These are phyloP conservation scores for Campoplex nolae DNA, from an alignment of 2,888 invertebrate genomes.

Conservation along the genomic window DNA sequence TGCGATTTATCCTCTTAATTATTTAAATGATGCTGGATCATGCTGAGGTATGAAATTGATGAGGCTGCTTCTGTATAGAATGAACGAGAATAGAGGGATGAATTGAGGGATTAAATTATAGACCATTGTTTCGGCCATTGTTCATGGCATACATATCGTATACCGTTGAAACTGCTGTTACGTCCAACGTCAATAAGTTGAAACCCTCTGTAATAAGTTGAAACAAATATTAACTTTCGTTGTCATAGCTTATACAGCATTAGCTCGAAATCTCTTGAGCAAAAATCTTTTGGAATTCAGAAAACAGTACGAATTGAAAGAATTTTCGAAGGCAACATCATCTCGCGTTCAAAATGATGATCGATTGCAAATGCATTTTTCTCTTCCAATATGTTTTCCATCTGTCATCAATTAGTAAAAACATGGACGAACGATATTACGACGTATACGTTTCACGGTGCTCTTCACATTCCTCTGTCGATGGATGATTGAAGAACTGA, in stretches of 20 bases:
- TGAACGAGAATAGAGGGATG: conserved; percentile 25
- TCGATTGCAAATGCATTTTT: not conserved
- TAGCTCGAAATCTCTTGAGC: not conserved
- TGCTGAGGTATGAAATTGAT: conserved; percentile 44
- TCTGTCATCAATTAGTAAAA: not conserved
- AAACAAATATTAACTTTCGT: not conserved
- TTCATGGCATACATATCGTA: not conserved
- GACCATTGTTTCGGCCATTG: not conserved
- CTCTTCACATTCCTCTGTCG: not conserved
- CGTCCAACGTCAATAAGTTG: not conserved
- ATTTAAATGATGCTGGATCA: conserved; percentile 53
- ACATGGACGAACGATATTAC: not conserved
- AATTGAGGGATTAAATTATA: conserved; percentile 41
- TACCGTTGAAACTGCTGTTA: not conserved
- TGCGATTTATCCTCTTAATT: conserved; percentile 56
- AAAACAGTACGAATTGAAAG: no score
- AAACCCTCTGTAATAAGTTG: not conserved
- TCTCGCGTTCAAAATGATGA: not conserved
- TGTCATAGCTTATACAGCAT: no score
- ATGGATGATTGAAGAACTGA: not conserved
- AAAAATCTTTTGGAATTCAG: not conserved
- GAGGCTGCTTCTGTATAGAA: conserved; percentile 12
- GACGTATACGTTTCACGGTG: no score
- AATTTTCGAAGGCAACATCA: not conserved
- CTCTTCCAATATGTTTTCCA: not conserved